These are phyloP conservation scores for Nephrotoma flavescens DNA, from an alignment of 2,888 invertebrate genomes.

Conservation along the genomic window DNA sequence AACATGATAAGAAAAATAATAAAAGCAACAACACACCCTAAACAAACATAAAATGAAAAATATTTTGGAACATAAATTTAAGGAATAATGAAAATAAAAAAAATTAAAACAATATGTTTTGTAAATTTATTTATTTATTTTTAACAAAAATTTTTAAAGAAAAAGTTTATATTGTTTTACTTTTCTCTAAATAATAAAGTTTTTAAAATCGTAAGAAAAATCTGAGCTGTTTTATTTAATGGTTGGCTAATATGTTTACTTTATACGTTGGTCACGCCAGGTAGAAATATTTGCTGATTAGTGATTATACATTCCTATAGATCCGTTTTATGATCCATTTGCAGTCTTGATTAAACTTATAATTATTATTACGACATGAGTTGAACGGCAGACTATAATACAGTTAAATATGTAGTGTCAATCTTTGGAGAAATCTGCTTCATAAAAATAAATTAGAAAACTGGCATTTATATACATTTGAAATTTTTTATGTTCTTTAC, in stretches of 20 bases:
- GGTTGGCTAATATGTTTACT: background rate
- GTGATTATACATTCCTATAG: too few relatives aligned
- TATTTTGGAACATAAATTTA: background rate
- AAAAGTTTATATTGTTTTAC: slow-evolving; percentile 30
- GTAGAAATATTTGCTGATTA: too few relatives aligned
- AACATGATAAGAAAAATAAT: background rate
- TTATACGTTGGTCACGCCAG: too few relatives aligned
- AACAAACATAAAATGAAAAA: background rate
- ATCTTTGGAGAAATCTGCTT: background rate
- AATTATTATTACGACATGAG: background rate
- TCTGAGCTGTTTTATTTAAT: background rate
- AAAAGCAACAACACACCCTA: background rate
- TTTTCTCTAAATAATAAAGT: slow-evolving; percentile 34
- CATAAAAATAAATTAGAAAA: background rate
- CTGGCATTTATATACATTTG: background rate
- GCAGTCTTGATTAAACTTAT: too few relatives aligned
- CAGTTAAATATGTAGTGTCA: background rate
- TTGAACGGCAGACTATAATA: background rate
- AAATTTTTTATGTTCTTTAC: slow-evolving; percentile 17
- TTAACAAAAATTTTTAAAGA: slow-evolving; percentile 3
- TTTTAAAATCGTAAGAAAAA: slow-evolving; percentile 29
- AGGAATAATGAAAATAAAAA: slow-evolving; percentile 18
- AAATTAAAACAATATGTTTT: slow-evolving; percentile 30
- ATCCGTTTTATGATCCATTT: too few relatives aligned
- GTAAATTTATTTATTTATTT: slow-evolving; percentile 25